Base-by-base conservation (phyloP, 1,140 invertebrate species). In the Trachymyrmex septentrionalis region DNA sequence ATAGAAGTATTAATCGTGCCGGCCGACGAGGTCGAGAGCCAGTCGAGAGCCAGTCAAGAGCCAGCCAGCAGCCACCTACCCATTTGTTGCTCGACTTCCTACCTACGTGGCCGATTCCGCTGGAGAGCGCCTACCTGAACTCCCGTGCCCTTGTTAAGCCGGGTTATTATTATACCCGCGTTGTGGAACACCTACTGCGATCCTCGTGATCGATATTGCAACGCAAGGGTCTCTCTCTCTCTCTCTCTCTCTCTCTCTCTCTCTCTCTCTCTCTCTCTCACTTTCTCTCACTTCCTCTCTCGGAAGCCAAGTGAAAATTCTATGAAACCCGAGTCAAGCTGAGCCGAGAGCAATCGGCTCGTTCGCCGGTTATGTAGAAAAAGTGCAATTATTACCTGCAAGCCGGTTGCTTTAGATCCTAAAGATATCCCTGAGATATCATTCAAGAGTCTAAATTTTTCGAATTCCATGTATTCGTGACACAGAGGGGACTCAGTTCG, bases 1-100 rank as follows among this genome's bases (percentile, higher is more conserved):
- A 93, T 93, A 91, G 91, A 93, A 93, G 92, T 93, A 93, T 93
- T 92, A 93, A 93, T 93, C 88, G 87, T 66, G 80, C 78, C 85
- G 78, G 87, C 63, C 80, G 84, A 86, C 85, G 82, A 87, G 86
- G 81, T 87, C 91, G 76, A 64, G 50, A 80, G 44, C 85, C 55
- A 57, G 75, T 57, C 63, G 84, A 84, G 82, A 80, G 44, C 85
- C 55, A 57, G 75, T 57, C 63, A 75, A 84, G 82, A 90, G 77
- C 86, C 72, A 80, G 67, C 61, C 88, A 59, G 86, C 89, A 88
- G 87, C 90, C 90, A 91, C 86, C 90, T 89, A 91, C 76, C 87
- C 90, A 85, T 91, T 91, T 88, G 90, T 91, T 89, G 90, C 90
- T 91, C 90, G 90, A 91, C 90, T 91, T 91, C 90, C 90, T 91